Percentiles rank a stretch among this genome's conserved stretches.
phyloP scores from a whole-genome alignment of 2,888 invertebrate genomes.

The Endomychus coccineus region DNA sequence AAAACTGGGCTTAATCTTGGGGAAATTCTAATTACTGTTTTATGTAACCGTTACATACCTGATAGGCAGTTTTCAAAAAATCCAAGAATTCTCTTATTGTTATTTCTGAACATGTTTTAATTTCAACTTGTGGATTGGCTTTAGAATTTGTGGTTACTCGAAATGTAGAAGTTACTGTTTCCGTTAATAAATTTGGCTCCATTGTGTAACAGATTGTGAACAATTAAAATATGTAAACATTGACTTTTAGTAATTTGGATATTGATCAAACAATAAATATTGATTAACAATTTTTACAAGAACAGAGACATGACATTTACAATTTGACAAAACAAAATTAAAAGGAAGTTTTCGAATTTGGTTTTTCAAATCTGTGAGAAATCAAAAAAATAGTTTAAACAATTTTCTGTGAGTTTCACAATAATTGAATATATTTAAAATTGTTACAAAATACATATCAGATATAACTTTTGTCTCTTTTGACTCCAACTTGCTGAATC shows the following conservation, averaged over 20 bases:
- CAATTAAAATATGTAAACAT: background rate
- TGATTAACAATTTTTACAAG: too few species aligned
- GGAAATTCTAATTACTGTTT: too few species aligned
- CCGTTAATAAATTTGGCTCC: conserved; percentile 14
- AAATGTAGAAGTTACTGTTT: background rate
- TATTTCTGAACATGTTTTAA: conserved; percentile 47
- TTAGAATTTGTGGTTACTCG: conserved; percentile 2
- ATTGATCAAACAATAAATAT: conserved; percentile 19
- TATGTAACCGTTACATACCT: conserved; percentile 41
- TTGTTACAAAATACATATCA: too few species aligned
- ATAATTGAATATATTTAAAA: too few species aligned
- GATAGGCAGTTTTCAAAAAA: conserved; percentile 66
- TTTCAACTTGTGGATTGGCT: conserved; percentile 2
- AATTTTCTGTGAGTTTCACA: too few species aligned
- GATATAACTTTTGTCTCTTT: too few species aligned
- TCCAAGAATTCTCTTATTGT: conserved; percentile 64
- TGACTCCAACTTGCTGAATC: too few species aligned
- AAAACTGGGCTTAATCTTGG: conserved; percentile 1
- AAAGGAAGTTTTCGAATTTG: too few species aligned
- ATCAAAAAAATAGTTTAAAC: too few species aligned
- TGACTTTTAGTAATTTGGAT: conserved; percentile 9
- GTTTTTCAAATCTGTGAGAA: too few species aligned
- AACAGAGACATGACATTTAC: too few species aligned
- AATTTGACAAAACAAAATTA: too few species aligned
- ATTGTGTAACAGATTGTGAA: conserved; percentile 3